Evolutionary conservation across 2,888 invertebrate species (phyloP).

Genomic region (Melinopterus prodromus): DNA sequence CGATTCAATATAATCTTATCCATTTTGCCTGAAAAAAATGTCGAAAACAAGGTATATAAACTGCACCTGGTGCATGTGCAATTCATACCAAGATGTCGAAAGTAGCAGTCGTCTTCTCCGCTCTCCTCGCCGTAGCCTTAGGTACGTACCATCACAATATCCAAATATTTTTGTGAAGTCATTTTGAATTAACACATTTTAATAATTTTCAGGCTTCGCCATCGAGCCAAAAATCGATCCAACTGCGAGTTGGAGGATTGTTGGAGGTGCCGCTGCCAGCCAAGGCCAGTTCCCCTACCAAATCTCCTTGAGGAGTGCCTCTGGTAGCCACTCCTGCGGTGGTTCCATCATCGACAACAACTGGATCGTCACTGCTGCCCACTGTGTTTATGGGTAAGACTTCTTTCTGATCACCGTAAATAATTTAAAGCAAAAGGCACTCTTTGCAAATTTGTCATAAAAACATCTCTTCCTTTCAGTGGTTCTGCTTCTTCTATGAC

Average conservation of each 20-base stretch:
- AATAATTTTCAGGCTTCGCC: neutral
- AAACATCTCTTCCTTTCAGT: constrained; percentile 31
- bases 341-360: constrained; percentile 66
- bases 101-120: constrained; percentile 19
- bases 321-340: constrained; percentile 67
- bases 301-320: constrained; percentile 63
- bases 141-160: neutral
- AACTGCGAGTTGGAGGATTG: constrained; percentile 53
- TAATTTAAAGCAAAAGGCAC: neutral
- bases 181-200: neutral
- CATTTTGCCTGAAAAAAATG: neutral
- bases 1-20: neutral
- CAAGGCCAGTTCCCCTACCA: constrained; percentile 64
- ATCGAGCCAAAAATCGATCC: constrained; percentile 28
- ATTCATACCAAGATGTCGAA: constrained; percentile 19
- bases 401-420: neutral
- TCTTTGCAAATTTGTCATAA: neutral
- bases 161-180: neutral
- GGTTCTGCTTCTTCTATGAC: constrained; percentile 45
- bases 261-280: constrained; percentile 64
- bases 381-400: constrained; percentile 44
- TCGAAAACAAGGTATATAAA: neutral
- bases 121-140: constrained; percentile 12
- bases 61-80: neutral
- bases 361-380: constrained; percentile 51